Evolutionary conservation across 2,113 vertebrate species (phyloP), one percentile per base, ranked within the genome.

Genomic region (Thunnus thynnus): DNA sequence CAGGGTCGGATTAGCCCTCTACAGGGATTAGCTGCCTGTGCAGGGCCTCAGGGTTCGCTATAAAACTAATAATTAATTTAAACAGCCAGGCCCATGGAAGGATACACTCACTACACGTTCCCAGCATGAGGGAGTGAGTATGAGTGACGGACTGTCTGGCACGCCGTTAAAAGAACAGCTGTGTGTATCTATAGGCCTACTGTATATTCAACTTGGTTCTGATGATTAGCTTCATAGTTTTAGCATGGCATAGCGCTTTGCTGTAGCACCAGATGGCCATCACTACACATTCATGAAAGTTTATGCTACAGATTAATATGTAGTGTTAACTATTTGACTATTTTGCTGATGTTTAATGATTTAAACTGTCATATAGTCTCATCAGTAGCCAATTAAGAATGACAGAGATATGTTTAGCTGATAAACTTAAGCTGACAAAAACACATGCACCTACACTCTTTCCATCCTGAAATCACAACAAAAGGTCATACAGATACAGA

Each of bases 41-140:
- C 89, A 93, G 88, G 85, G 94, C 96, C 95, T 95, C 94, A 4
- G 92, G 96, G 94, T 93, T 94, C 79, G 83, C 92, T 95, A 96
- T 94, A 93, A 96, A 96, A 95, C 94, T 96, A 96, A 96, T 95
- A 96, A 96, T 96, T 96, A 96, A 97, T 97, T 96, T 94, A 96
- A 95, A 94, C 93, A 95, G 93, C 90, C 86, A 6, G 86, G 91
- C 71, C 89, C 86, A 86, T 94, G 86, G 93, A 95, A 93, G 93
- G 93, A 94, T 93, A 91, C 78, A 84, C 91, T 93, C 92, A 78
- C 87, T 94, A 72, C 89, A 90, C 48, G 83, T 80, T 92, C 84
- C 70, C 86, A 90, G 85, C 64, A 63, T 86, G 86, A 89, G 83
- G 61, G 72, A 77, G 78, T 64, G 82, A 80, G 85, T 64, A 87